phyloP scores from a whole-genome alignment of 2,797 vertebrate species.

The Tachyglossus aculeatus region DNA sequence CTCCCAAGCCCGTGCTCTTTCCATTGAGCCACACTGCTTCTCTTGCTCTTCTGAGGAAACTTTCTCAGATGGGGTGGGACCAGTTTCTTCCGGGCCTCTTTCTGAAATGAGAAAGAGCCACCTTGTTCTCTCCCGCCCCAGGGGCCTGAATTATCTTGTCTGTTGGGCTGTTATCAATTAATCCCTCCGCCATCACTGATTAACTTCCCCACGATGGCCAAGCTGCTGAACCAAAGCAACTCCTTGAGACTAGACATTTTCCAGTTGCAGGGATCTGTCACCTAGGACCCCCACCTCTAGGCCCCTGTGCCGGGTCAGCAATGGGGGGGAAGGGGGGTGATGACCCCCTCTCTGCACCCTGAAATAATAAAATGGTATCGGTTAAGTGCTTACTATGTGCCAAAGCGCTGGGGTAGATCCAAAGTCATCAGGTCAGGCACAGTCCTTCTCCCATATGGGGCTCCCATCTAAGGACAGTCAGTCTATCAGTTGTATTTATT shows the following conservation, averaged over 20 bases:
- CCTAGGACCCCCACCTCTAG: conserved; percentile 31
- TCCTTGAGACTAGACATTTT: conserved; percentile 35
- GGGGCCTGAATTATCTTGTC: conserved; percentile 61
- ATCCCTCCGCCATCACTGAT: conserved; percentile 59
- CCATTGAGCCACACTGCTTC: too few relatives aligned
- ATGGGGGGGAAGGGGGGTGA: not conserved
- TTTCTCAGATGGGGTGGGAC: not conserved
- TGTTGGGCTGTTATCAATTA: conserved; percentile 60
- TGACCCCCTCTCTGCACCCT: not conserved
- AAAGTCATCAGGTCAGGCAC: too few relatives aligned
- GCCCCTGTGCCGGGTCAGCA: conserved; percentile 52
- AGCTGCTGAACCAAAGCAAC: conserved; percentile 66
- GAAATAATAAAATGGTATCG: too few relatives aligned
- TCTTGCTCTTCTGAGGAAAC: too few relatives aligned
- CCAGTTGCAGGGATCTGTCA: not conserved
- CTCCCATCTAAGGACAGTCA: too few relatives aligned
- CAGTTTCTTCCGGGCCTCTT: not conserved
- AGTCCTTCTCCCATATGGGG: too few relatives aligned
- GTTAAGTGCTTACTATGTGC: too few relatives aligned
- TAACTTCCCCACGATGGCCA: conserved; percentile 52
- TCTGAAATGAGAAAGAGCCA: too few relatives aligned
- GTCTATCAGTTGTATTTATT: too few relatives aligned
- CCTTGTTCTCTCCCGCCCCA: conserved; percentile 50
- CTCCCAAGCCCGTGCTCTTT: too few relatives aligned
- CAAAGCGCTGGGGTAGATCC: too few relatives aligned